Conservation (phyloP, 2,888 invertebrate genomes). For the Drosophila affinis region DNA sequence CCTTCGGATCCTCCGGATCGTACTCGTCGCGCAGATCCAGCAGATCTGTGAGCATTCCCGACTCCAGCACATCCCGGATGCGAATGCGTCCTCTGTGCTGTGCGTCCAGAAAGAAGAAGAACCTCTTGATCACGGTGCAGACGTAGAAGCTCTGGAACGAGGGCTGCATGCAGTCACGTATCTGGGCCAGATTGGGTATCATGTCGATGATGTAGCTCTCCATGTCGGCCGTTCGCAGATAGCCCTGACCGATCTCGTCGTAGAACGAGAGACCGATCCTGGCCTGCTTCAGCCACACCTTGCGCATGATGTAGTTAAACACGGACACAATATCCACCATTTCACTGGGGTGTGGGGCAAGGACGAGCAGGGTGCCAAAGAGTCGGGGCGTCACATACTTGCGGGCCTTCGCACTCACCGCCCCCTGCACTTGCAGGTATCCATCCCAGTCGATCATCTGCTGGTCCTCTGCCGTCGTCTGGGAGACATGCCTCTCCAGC, state of each 20-base stretch:
- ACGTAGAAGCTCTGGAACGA: constrained; percentile 98
- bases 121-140: constrained; percentile 97
- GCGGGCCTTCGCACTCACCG: constrained; percentile 90
- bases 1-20: constrained; percentile 91
- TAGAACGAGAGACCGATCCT: constrained; percentile 96
- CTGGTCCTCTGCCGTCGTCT: constrained; percentile 89
- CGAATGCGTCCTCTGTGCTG: constrained; percentile 93
- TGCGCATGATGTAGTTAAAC: constrained; percentile 97
- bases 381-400: constrained; percentile 93
- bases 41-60: constrained; percentile 92
- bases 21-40: constrained; percentile 94
- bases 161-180: constrained; percentile 94
- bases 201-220: constrained; percentile 97
- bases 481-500: constrained; percentile 90
- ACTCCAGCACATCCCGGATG: constrained; percentile 94
- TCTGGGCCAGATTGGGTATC: constrained; percentile 94
- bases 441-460: constrained; percentile 93
- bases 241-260: constrained; percentile 96
- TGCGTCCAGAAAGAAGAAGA: constrained; percentile 97
- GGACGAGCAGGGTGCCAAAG: constrained; percentile 94
- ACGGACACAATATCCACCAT: constrained; percentile 94
- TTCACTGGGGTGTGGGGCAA: constrained; percentile 89
- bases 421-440: constrained; percentile 90
- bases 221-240: constrained; percentile 93
- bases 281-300: constrained; percentile 97